phyloP scores from a whole-genome alignment of 2,113 vertebrate genomes.

The Cyanoliseus patagonus region DNA sequence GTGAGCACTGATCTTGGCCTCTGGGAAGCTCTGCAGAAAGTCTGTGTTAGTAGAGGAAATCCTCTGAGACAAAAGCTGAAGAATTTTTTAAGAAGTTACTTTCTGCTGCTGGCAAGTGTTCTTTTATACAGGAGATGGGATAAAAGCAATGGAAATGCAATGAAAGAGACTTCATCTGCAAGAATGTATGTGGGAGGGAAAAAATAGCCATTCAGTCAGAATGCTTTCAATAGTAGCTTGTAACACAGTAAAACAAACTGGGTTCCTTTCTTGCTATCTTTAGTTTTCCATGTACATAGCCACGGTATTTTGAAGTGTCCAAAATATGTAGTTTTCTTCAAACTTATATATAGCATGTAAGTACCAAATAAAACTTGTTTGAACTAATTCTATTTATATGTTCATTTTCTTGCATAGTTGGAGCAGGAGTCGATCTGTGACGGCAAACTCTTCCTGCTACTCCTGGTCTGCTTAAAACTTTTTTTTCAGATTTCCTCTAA shows the following conservation, averaged over 20 bases:
- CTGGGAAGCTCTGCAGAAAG: constrained; percentile 16
- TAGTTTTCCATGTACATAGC: constrained; percentile 75
- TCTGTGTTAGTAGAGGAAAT: neutral
- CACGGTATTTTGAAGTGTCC: constrained; percentile 73
- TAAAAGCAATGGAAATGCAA: constrained; percentile 41
- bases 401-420: constrained; percentile 15
- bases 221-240: constrained; percentile 54
- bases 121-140: constrained; percentile 65
- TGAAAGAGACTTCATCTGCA: constrained; percentile 30
- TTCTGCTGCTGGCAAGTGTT: constrained; percentile 27
- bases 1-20: neutral
- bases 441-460: neutral
- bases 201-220: constrained; percentile 44
- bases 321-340: constrained; percentile 73
- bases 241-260: constrained; percentile 60
- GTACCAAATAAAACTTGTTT: constrained; percentile 79
- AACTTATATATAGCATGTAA: constrained; percentile 77
- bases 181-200: neutral
- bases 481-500: neutral
- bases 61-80: neutral
- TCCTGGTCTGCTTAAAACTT: neutral
- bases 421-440: neutral
- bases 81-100: constrained; percentile 4
- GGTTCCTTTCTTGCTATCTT: constrained; percentile 51
- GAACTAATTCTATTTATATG: constrained; percentile 50